A percentile compares a stretch with the other conserved stretches of the same genome.
phyloP scores from a whole-genome alignment of 2,888 invertebrate species.

The Acanthopleura granulata region DNA sequence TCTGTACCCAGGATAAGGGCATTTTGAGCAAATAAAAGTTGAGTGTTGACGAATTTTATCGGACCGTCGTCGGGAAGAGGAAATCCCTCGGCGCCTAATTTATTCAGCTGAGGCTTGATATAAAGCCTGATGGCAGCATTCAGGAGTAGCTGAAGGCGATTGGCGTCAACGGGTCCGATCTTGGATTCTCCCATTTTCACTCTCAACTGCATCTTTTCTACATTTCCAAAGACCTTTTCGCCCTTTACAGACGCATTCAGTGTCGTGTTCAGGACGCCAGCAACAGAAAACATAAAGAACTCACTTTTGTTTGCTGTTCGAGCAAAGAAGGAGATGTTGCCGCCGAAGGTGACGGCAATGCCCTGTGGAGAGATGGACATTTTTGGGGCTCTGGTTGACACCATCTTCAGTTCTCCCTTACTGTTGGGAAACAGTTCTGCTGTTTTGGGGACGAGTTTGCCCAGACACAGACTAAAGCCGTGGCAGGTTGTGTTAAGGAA shows the following conservation, averaged over 20 bases:
- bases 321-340: constrained; percentile 15
- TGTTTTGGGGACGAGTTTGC: constrained; percentile 12
- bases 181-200: background rate
- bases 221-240: background rate
- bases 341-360: constrained; percentile 13
- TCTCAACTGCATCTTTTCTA: background rate
- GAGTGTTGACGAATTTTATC: background rate
- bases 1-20: constrained; percentile 8
- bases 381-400: constrained; percentile 11
- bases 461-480: background rate
- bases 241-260: background rate
- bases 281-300: background rate
- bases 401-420: background rate
- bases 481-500: constrained; percentile 20
- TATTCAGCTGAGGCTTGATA: constrained; percentile 2
- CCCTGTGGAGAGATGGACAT: constrained; percentile 1
- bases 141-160: background rate
- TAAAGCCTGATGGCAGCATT: background rate
- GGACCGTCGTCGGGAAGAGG: background rate
- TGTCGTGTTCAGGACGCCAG: background rate
- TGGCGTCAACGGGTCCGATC: background rate
- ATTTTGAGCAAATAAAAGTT: background rate
- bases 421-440: constrained; percentile 21
- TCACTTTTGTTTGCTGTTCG: background rate
- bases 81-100: background rate